Evolutionary conservation across 2,113 vertebrate genomes (phyloP).

Genomic region (Meleagris gallopavo): DNA sequence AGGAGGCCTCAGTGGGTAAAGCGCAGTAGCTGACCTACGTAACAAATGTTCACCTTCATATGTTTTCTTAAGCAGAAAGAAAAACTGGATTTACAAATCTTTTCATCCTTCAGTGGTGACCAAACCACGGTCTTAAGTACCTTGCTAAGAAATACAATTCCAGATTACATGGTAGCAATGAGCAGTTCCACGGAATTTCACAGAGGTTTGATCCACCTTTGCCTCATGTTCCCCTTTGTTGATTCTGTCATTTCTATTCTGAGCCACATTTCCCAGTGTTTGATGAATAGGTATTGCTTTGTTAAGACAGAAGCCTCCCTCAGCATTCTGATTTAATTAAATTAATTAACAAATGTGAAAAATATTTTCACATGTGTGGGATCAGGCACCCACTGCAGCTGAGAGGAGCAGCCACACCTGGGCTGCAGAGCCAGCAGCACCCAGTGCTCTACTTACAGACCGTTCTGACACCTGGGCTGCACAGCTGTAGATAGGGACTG

Average conservation of each 20-base stretch:
- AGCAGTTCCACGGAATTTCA: background rate
- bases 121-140: background rate
- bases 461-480: background rate
- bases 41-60: background rate
- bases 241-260: background rate
- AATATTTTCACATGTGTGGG: no score
- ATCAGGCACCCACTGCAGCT: background rate
- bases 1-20: background rate
- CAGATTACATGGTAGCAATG: rapidly evolving
- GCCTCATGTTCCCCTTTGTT: background rate
- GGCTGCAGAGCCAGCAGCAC: background rate
- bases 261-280: background rate
- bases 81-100: background rate
- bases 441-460: background rate
- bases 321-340: background rate
- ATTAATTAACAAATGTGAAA: background rate
- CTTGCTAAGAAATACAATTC: background rate
- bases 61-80: background rate
- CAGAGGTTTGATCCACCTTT: background rate
- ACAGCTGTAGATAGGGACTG: background rate
- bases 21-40: background rate
- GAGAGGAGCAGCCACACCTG: background rate
- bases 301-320: background rate
- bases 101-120: background rate
- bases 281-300: background rate